Evolutionary conservation across 2,888 invertebrate genomes (phyloP).

Genomic region (Imbricaverruca yamaguchii): DNA sequence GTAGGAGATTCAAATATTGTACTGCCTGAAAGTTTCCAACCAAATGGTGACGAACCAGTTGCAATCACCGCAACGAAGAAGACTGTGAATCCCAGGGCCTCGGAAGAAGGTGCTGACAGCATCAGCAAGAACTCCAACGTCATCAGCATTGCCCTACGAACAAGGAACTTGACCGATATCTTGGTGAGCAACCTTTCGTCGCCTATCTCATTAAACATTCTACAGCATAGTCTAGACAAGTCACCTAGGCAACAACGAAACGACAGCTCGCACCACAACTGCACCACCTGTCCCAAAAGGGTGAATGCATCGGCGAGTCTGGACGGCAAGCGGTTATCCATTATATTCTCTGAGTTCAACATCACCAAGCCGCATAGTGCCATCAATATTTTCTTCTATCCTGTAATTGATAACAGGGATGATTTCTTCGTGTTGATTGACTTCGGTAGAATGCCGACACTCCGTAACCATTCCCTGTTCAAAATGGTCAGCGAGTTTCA

Average conservation of each 20-base stretch:
- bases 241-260: not conserved
- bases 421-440: constrained; percentile 28
- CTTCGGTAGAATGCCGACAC: constrained; percentile 28
- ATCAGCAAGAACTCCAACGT: not conserved
- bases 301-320: not conserved
- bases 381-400: constrained; percentile 24
- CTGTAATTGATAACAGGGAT: not conserved
- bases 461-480: constrained; percentile 23
- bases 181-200: not conserved
- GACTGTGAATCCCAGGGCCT: not conserved
- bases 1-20: too few species aligned
- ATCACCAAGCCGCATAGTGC: constrained; percentile 26
- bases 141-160: not conserved
- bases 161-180: not conserved
- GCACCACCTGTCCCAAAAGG: not conserved
- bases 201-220: not conserved
- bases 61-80: not conserved
- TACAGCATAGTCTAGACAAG: too few species aligned
- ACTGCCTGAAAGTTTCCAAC: not conserved
- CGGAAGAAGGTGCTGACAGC: not conserved
- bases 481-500: constrained; percentile 23
- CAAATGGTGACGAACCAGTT: not conserved
- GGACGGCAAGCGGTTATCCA: not conserved
- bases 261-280: not conserved
- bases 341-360: constrained; percentile 21